Evolutionary conservation across 2,797 vertebrate species (phyloP).

Genomic region (Octomys mimax): DNA sequence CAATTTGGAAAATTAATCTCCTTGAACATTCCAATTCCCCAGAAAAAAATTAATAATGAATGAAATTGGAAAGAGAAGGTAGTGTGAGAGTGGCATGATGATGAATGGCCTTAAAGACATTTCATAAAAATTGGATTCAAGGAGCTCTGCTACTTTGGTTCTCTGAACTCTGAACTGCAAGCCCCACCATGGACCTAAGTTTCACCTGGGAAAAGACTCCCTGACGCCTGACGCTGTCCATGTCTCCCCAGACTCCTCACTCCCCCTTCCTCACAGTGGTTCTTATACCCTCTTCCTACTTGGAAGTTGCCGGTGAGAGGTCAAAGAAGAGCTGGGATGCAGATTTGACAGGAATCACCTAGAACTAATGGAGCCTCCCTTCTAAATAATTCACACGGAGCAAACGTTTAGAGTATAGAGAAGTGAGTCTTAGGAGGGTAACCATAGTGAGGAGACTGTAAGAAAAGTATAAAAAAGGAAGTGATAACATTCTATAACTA

Average conservation of each 20-base stretch:
- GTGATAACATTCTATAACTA: background rate
- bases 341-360: background rate
- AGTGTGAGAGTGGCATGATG: background rate
- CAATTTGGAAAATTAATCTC: conserved; percentile 45
- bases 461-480: background rate
- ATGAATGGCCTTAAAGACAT: background rate
- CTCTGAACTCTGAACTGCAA: background rate
- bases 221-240: background rate
- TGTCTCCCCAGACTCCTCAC: background rate
- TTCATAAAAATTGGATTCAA: background rate
- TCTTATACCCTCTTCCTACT: background rate
- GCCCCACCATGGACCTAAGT: background rate
- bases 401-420: background rate
- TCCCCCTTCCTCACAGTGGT: background rate
- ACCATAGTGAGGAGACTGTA: background rate
- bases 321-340: background rate
- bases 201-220: background rate
- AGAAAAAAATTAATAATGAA: background rate
- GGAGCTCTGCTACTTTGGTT: background rate
- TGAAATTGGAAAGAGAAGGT: background rate
- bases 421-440: background rate
- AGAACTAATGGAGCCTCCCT: background rate
- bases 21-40: conserved; percentile 38
- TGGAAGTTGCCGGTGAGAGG: background rate
- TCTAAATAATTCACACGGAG: background rate